Evolutionary conservation across 2,888 invertebrate genomes (phyloP), one percentile per base, ranked within the genome.

Genomic region (Orchesella flavescens): DNA sequence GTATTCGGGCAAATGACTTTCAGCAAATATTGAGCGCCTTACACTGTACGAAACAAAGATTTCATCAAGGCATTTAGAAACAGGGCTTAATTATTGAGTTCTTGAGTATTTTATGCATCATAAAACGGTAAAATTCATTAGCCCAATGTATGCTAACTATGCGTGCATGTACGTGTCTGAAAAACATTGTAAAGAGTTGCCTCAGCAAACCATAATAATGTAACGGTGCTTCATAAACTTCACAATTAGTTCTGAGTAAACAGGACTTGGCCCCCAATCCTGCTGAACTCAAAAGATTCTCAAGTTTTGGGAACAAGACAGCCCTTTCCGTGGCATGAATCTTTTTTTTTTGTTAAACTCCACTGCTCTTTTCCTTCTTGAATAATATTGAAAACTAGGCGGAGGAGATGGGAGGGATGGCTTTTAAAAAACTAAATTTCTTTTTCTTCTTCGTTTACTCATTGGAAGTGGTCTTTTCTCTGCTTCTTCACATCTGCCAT

Each of bases 251-350:
- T 24, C 86, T 71, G 5, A 84, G 73, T 24, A 86, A 65, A 65
- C 86, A 86, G n/a, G 73, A n/a, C 55, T 83, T 84, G 4, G 83
- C 86, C 46, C 73, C 83, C 5, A 86, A 23, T 57, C 84, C 86
- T 46, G 82, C 72, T 19, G 76, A 72, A 10, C 61, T 53, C 46
- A 86, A 63, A 44, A 86, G 55, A 10, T 86, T 86, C 34, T 79
- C 86, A 24, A 86, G 34, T 80, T 68, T 83, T 13, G 84, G 84
- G 24, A 86, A 46, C 17, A 86, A 57, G 10, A 72, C 46, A 15
- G 84, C 84, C 74, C 84, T 75, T 66, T 86, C 86, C 34, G 79
- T 71, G 49, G 79, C 43, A 61, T 83, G 79, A 59, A 80, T 53
- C 15, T 83, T 78, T n/a, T n/a, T n/a, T n/a, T 78, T n/a, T 65